A percentile compares a stretch with the other conserved stretches of the same genome.
Conservation (phyloP, 1,140 invertebrate species). For the Antheraea mylitta region DNA sequence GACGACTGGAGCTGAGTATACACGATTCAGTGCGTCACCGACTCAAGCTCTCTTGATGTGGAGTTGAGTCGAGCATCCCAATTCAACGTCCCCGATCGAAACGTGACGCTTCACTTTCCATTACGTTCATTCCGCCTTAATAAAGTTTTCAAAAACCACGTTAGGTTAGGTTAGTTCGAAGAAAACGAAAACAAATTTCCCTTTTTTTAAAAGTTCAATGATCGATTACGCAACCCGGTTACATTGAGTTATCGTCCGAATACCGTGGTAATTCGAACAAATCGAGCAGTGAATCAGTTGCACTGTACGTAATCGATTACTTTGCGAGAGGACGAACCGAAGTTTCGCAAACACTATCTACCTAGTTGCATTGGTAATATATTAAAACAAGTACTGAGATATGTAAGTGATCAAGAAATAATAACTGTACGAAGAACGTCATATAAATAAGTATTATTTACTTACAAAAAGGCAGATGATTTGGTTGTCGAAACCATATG, state of each 20-base stretch:
- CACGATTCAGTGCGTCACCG: too few species aligned
- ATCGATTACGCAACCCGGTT: constrained; percentile 24
- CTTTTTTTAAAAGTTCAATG: constrained; percentile 24
- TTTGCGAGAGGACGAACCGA: constrained; percentile 15
- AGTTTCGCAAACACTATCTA: not conserved
- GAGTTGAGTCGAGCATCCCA: too few species aligned
- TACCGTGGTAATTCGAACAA: constrained; percentile 16
- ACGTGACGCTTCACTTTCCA: too few species aligned
- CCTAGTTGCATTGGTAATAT: not conserved
- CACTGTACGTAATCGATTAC: constrained; percentile 19
- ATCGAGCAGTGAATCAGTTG: constrained; percentile 25
- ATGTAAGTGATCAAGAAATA: not conserved
- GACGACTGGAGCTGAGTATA: too few species aligned
- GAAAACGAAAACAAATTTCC: constrained; percentile 9
- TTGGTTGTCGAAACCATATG: too few species aligned
- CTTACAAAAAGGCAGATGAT: too few species aligned
- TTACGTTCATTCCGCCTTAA: too few species aligned
- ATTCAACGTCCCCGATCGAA: too few species aligned
- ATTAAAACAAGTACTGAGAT: not conserved
- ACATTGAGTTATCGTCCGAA: constrained; percentile 15
- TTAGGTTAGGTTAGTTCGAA: not conserved
- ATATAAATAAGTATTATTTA: too few species aligned
- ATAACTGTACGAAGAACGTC: not conserved
- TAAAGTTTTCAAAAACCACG: too few species aligned
- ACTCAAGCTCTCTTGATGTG: too few species aligned